Evolutionary conservation across 2,888 invertebrate genomes (phyloP), one percentile per base, ranked within the genome.

Genomic region (Phragmatobia fuliginosa): DNA sequence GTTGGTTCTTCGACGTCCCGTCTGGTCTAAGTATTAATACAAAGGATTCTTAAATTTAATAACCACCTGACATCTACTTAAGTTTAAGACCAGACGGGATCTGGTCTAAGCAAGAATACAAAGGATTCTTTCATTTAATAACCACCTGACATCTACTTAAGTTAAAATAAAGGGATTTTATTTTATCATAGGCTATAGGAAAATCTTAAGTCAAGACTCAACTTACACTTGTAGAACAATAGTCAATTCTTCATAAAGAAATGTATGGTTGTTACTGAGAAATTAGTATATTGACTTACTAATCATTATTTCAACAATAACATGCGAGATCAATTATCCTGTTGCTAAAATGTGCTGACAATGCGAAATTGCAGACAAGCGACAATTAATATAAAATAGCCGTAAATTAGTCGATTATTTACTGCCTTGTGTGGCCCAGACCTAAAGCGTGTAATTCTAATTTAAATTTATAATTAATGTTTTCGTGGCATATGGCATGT

Each of bases 381-480:
- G 16, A 49, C 38, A 28, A 52, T 41, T 49, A 33, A 33, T 52
- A 28, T 36, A 63, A n/a, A 56, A 65, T 28, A 56, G 21, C 31
- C 31, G 59, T 38, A 59, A 66, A 66, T 38, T 32, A 4, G 16
- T 1, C 14, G 38, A 41, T 59, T 38, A 58, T 66, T 36, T 11
- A 11, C 16, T 66, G 63, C 11, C 28, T 45, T 72, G 65, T 65
- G 59, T 66, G 66, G 31, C 74, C 69, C 76, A 76, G 74, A 38
- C 58, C 66, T 66, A 32, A 66, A 56, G 70, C 83, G 75, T 78
- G 81, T 83, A 79, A 84, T 80, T 78, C 78, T 80, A 83, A 81
- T 78, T 83, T 85, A 81, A 79, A 82, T 76, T 77, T 81, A 81
- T 85, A 83, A 84, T 85, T 82, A 82, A 80, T 80, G 81, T 79